These are phyloP conservation scores for Urosaurus nigricauda DNA, from an alignment of 2,797 vertebrate species.

Conservation along the genomic window DNA sequence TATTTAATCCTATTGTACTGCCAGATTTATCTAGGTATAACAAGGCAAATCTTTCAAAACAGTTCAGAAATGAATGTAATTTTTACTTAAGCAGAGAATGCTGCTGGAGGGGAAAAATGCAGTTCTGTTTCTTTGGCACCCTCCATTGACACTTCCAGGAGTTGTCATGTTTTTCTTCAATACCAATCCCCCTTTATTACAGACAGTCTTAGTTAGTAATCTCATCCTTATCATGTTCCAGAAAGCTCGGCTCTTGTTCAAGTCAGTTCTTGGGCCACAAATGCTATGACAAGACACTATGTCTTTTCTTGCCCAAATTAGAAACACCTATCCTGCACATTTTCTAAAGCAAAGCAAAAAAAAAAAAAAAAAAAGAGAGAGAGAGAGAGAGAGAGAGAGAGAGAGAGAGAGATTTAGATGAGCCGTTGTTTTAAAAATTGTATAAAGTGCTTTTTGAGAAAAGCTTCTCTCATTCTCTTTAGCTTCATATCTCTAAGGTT, in stretches of 20 bases:
- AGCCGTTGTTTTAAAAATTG: neutral
- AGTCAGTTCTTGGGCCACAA: slow-evolving; percentile 25
- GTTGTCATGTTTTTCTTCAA: slow-evolving; percentile 61
- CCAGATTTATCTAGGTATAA: slow-evolving; percentile 36
- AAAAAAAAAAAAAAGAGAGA: too few species aligned
- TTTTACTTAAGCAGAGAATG: slow-evolving; percentile 36
- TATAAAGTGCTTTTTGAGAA: neutral
- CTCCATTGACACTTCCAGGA: slow-evolving; percentile 33
- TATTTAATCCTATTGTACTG: slow-evolving; percentile 19
- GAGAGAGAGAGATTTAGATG: neutral
- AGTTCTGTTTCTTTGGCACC: slow-evolving; percentile 30
- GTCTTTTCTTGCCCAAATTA: slow-evolving; percentile 37
- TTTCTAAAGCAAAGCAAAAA: neutral
- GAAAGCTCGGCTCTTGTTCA: slow-evolving; percentile 51
- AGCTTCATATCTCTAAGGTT: neutral
- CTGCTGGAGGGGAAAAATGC: slow-evolving; percentile 11
- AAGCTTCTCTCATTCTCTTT: neutral
- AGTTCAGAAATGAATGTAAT: slow-evolving; percentile 50
- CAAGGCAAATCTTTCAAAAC: slow-evolving; percentile 42
- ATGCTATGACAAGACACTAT: slow-evolving; percentile 40
- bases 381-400: too few species aligned
- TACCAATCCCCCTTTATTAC: slow-evolving; percentile 42
- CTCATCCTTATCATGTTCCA: slow-evolving; percentile 45
- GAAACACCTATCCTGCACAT: slow-evolving; percentile 12
- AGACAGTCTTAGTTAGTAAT: slow-evolving; percentile 52